Conservation (phyloP, 2,888 invertebrate species). For the Mimumesa dahlbomi region DNA sequence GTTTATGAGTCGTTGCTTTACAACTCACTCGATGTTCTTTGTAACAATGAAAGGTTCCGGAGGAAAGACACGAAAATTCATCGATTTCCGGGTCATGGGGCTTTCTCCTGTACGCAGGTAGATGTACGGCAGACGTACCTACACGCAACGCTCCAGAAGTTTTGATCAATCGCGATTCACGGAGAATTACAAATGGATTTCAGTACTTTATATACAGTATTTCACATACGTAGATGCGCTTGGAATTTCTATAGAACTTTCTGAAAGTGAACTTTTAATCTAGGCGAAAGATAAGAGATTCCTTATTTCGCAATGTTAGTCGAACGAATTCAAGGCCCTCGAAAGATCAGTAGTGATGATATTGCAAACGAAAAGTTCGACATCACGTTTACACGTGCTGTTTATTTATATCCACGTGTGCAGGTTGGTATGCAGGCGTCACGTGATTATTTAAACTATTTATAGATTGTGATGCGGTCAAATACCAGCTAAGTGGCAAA, state of each 20-base stretch:
- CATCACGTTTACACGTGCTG: constrained; percentile 35
- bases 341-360: constrained; percentile 16
- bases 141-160: no score
- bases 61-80: constrained; percentile 8
- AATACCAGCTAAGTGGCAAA: constrained; percentile 49
- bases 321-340: constrained; percentile 21
- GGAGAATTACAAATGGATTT: no score
- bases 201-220: no score
- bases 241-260: background rate
- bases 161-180: no score
- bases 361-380: constrained; percentile 32
- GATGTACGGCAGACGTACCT: no score
- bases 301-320: background rate
- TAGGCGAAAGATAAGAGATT: background rate
- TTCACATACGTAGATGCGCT: no score
- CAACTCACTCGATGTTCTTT: constrained; percentile 15
- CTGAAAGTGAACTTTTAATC: background rate
- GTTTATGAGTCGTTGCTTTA: constrained; percentile 29
- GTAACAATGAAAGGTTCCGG: constrained; percentile 18
- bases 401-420: constrained; percentile 50
- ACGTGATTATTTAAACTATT: constrained; percentile 63
- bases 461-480: constrained; percentile 58
- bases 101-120: no score
- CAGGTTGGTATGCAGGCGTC: constrained; percentile 44
- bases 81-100: background rate